Conservation (phyloP, 2,113 vertebrate genomes). For the Cyrtonyx montezumae region DNA sequence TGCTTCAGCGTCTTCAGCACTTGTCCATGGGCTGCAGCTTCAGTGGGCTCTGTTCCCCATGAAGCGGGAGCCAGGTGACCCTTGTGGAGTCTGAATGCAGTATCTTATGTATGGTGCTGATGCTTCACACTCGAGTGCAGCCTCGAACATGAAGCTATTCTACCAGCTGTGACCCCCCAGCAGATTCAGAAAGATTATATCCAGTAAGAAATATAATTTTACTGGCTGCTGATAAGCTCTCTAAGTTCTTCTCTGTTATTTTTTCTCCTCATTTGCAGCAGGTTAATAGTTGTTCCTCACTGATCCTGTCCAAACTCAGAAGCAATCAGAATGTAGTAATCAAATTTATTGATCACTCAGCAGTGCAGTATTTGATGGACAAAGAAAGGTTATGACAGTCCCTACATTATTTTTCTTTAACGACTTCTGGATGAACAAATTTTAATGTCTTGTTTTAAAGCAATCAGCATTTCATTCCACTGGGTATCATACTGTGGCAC, state of each 20-base stretch:
- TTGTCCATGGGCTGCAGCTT: not conserved
- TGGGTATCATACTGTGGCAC: not conserved
- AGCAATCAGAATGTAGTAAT: not conserved
- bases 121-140: not conserved
- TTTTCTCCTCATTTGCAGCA: not conserved
- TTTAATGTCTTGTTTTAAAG: not conserved
- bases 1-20: rapidly evolving
- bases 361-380: not conserved
- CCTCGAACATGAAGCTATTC: not conserved
- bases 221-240: not conserved
- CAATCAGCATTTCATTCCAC: not conserved
- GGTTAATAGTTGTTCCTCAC: not conserved
- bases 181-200: not conserved
- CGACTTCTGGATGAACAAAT: not conserved
- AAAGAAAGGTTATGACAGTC: not conserved
- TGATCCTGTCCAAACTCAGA: not conserved
- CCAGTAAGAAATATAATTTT: not conserved
- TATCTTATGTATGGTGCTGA: rapidly evolving
- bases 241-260: not conserved
- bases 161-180: not conserved
- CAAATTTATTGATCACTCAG: not conserved
- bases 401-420: not conserved
- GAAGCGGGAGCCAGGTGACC: not conserved
- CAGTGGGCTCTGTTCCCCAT: not conserved
- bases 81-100: rapidly evolving